Evolutionary conservation across 2,888 invertebrate species (phyloP).

Genomic region (Drosophila mimetica): DNA sequence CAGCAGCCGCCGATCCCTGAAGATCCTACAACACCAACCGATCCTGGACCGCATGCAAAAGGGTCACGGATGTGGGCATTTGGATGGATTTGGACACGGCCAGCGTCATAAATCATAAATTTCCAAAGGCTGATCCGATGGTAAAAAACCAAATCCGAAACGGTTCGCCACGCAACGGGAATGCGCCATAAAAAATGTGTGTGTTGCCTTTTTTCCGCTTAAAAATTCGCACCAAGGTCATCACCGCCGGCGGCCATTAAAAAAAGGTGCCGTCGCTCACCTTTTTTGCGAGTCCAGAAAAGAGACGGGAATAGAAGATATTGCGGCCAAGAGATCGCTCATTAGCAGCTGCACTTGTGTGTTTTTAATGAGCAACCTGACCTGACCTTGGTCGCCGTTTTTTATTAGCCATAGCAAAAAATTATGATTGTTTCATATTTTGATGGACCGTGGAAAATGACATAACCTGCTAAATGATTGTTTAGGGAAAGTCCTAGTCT

Average conservation of each 20-base stretch:
- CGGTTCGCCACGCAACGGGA: constrained; percentile 64
- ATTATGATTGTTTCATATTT: constrained; percentile 67
- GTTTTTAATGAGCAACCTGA: constrained; percentile 59
- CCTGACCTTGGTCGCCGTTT: constrained; percentile 55
- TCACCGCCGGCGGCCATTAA: constrained; percentile 63
- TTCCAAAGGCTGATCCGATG: constrained; percentile 62
- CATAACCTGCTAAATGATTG: constrained; percentile 55
- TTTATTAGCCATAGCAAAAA: constrained; percentile 44
- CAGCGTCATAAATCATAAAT: constrained; percentile 82
- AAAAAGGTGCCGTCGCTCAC: constrained; percentile 54
- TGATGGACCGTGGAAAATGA: constrained; percentile 37
- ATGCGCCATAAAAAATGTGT: constrained; percentile 63
- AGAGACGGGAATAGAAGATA: constrained; percentile 18
- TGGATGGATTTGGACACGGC: constrained; percentile 47
- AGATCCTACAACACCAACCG: constrained; percentile 18
- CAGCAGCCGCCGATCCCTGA: constrained; percentile 64
- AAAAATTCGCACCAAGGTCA: constrained; percentile 73
- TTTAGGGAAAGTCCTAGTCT: constrained; percentile 8
- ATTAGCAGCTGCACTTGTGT: constrained; percentile 67
- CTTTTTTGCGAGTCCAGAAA: constrained; percentile 7
- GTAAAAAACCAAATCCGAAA: constrained; percentile 74
- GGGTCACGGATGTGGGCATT: constrained; percentile 64
- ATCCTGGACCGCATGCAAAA: constrained; percentile 70
- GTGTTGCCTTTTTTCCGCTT: constrained; percentile 46
- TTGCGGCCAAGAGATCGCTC: constrained; percentile 6